Conservation (phyloP, 2,888 invertebrate species). For the Drosophila helvetica region DNA sequence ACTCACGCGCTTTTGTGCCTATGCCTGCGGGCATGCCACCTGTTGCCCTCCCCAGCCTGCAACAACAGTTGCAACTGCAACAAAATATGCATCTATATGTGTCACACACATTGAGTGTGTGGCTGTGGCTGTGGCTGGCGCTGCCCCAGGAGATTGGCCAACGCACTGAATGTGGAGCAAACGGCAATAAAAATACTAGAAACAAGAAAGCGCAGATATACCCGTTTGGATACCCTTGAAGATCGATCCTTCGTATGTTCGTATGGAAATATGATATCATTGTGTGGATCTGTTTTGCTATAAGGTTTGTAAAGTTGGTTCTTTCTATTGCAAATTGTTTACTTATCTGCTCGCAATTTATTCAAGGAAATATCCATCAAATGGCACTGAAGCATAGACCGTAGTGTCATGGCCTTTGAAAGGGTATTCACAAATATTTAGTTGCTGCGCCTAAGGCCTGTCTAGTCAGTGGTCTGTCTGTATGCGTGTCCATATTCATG, state of each 20-base stretch:
- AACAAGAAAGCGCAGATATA: not conserved
- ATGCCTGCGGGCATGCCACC: slow-evolving; percentile 55
- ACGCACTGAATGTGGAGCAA: slow-evolving; percentile 61
- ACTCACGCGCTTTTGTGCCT: slow-evolving; percentile 45
- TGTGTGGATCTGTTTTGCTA: no score
- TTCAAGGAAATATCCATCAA: not conserved
- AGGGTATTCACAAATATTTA: slow-evolving; percentile 27
- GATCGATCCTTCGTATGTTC: not conserved
- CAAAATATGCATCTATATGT: slow-evolving; percentile 42
- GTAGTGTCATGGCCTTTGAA: not conserved
- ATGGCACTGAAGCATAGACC: not conserved
- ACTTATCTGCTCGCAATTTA: no score
- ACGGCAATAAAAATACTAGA: slow-evolving; percentile 48
- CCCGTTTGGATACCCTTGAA: not conserved
- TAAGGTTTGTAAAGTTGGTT: no score
- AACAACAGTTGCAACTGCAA: slow-evolving; percentile 13
- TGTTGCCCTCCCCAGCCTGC: slow-evolving; percentile 48
- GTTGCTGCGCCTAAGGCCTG: slow-evolving; percentile 55
- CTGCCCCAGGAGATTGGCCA: slow-evolving; percentile 60
- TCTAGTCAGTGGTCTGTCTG: slow-evolving; percentile 22
- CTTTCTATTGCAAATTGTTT: no score
- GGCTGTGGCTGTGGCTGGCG: slow-evolving; percentile 43
- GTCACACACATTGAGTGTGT: slow-evolving; percentile 47
- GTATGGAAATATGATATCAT: no score
- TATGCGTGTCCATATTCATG: slow-evolving; percentile 3